Conservation (phyloP, 2,113 vertebrate genomes). For the Xyliphius kryptos region DNA sequence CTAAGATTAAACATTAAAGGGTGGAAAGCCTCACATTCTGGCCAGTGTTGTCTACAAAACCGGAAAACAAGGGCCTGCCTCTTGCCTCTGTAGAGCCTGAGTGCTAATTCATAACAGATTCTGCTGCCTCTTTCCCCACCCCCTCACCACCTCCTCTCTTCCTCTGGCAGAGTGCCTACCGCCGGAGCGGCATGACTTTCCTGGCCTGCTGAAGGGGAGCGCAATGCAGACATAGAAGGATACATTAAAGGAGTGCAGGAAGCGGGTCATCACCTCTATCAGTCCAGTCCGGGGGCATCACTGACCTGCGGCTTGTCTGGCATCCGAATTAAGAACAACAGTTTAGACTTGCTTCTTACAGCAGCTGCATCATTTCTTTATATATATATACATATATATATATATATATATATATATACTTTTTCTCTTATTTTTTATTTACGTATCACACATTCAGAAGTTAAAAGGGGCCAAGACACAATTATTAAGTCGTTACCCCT, state of each 20-base stretch:
- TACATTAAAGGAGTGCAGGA: constrained; percentile 55
- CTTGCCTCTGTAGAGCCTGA: constrained; percentile 44
- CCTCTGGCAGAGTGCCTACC: constrained; percentile 66
- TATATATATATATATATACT: too few species aligned
- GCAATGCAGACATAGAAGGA: constrained; percentile 45
- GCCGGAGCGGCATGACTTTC: constrained; percentile 82
- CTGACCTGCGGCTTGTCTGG: too few species aligned
- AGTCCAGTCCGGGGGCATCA: background rate
- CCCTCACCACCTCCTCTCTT: constrained; percentile 2
- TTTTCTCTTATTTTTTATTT: too few species aligned
- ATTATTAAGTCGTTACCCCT: too few species aligned
- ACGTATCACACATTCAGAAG: too few species aligned
- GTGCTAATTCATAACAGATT: constrained; percentile 50
- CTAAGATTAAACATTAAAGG: constrained; percentile 43
- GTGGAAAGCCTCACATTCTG: constrained; percentile 40
- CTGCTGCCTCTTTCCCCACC: constrained; percentile 4
- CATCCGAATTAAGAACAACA: too few species aligned
- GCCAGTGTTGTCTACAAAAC: constrained; percentile 46
- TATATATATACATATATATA: too few species aligned
- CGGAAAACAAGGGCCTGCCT: constrained; percentile 45
- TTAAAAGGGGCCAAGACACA: too few species aligned
- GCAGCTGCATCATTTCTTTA: background rate
- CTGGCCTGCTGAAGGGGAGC: constrained; percentile 77
- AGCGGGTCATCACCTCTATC: constrained; percentile 39
- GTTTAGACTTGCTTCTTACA: background rate